phyloP scores from a whole-genome alignment of 2,888 invertebrate genomes.

The Amphipoea oculea region DNA sequence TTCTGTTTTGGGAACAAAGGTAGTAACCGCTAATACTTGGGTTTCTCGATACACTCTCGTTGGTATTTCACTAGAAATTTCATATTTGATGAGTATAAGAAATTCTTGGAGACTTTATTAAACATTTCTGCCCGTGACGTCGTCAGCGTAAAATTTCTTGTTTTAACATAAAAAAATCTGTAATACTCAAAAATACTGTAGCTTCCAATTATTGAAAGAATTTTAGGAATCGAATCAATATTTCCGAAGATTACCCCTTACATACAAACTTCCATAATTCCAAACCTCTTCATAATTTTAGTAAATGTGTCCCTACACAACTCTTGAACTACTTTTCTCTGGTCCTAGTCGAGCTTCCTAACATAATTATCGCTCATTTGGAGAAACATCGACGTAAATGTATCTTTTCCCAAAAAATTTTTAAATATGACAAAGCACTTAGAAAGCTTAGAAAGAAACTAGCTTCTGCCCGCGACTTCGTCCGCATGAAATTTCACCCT shows the following conservation, averaged over 20 bases:
- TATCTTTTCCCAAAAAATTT: no score
- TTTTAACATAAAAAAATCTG: background rate
- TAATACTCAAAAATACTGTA: background rate
- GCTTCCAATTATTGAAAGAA: background rate
- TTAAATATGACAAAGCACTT: no score
- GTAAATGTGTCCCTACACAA: background rate
- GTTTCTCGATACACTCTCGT: constrained; percentile 51
- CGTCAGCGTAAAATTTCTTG: background rate
- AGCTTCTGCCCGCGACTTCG: no score
- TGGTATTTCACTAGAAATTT: constrained; percentile 7
- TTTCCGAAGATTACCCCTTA: background rate
- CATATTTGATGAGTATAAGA: background rate
- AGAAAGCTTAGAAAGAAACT: no score
- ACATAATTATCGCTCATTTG: no score
- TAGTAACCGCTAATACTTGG: constrained; percentile 52
- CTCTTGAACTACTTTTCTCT: background rate
- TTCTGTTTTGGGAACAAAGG: constrained; percentile 63
- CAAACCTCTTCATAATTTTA: background rate
- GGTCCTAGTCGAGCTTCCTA: background rate
- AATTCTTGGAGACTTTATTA: background rate
- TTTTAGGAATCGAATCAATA: background rate
- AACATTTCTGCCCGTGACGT: background rate
- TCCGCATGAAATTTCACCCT: no score
- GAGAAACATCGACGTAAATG: no score
- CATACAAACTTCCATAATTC: background rate